Evolutionary conservation across 2,888 invertebrate species (phyloP).

Genomic region (Alcis repandata): DNA sequence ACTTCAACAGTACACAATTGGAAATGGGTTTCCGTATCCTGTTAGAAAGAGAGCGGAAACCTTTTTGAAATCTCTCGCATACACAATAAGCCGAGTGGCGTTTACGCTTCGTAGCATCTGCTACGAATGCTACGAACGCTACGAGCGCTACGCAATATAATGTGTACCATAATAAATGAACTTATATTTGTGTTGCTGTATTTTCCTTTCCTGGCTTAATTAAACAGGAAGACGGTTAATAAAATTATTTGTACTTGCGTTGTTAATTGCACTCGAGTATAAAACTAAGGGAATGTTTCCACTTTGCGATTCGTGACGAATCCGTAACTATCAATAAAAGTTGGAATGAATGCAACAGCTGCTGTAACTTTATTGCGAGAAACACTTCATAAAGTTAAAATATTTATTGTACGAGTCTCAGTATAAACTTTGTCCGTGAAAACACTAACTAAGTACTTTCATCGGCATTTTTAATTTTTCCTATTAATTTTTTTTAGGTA

Average conservation of each 20-base stretch:
- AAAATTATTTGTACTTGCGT: constrained; percentile 4
- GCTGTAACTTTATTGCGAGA: background rate
- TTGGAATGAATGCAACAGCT: background rate
- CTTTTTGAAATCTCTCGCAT: constrained; percentile 50
- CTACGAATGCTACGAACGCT: constrained; percentile 52
- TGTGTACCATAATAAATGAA: constrained; percentile 21
- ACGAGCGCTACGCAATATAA: constrained; percentile 33
- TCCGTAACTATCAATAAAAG: background rate
- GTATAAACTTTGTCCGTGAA: background rate
- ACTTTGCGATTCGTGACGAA: background rate
- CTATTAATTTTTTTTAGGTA: no score
- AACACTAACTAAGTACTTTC: no score
- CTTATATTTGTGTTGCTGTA: constrained; percentile 24
- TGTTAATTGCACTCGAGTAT: background rate
- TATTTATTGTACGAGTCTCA: background rate
- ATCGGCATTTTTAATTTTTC: no score
- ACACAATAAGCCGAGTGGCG: constrained; percentile 55
- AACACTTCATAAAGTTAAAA: background rate
- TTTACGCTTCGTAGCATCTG: constrained; percentile 59
- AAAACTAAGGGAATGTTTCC: background rate
- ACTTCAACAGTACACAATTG: constrained; percentile 56
- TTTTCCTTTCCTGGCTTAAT: constrained; percentile 26
- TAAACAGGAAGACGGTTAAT: constrained; percentile 12
- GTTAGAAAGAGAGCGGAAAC: constrained; percentile 52
- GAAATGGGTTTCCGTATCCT: constrained; percentile 58